Evolutionary conservation across 2,888 invertebrate genomes (phyloP), one percentile per base, ranked within the genome.

Genomic region (Nephrocerus scutellatus): DNA sequence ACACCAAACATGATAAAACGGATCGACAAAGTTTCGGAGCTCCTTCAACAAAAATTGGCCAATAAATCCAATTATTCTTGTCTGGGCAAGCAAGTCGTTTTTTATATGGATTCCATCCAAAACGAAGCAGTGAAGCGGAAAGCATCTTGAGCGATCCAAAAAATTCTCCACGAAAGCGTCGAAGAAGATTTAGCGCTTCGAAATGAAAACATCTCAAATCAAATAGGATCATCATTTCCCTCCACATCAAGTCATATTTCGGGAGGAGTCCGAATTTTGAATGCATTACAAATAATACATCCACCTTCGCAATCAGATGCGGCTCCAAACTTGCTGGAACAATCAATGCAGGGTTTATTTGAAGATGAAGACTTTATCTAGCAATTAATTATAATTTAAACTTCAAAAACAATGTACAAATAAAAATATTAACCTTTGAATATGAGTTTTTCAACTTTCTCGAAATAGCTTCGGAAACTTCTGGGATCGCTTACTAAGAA

Each of bases 261-360:
- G n/a, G n/a, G n/a, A n/a, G n/a, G n/a, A n/a, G n/a, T n/a, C n/a
- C n/a, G n/a, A n/a, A n/a, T n/a, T n/a, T n/a, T n/a, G n/a, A n/a
- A n/a, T n/a, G n/a, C n/a, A n/a, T n/a, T n/a, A n/a, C n/a, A n/a
- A n/a, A n/a, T n/a, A n/a, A n/a, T n/a, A n/a, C n/a, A n/a, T n/a
- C n/a, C n/a, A n/a, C n/a, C n/a, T 22, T 23, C 32, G 16, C 12
- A 16, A 14, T 23, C 32, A 7, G 23, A 32, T 32, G 14, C 23
- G 4, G 23, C 32, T 19, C 25, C 26, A 34, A 26, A 34, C 22
- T 34, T 34, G 25, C 26, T 34, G 19, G 34, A 35, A n/a, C 26
- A 35, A 16, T 34, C 34, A 20, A 26, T 25, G 16, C 15, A 25
- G 34, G 26, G 19, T 34, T 19, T 5, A n/a, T n/a, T n/a, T n/a